Base-by-base conservation (phyloP, 2,113 vertebrate species). In the Gadus macrocephalus region DNA sequence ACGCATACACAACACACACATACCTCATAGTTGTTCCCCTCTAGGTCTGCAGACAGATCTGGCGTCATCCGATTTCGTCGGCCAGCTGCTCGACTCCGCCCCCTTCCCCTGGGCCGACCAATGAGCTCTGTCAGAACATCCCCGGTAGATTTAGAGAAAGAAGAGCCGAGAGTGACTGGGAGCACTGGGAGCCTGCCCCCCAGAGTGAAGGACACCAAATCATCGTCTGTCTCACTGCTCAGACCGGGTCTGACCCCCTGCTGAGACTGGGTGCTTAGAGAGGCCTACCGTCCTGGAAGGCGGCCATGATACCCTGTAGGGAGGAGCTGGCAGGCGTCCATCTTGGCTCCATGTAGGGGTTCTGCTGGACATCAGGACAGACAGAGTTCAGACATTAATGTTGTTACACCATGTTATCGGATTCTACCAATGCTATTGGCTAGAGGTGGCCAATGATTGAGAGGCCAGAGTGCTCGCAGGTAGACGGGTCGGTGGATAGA, bases 1-100 rank as follows among this genome's bases (percentile, higher is more conserved):
- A 49, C 42, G 14, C 42, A 49, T 9, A 49, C 7, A 14, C 42
- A 49, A 49, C 42, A 12, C 42, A 49, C 42, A 49, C 42, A 49
- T 9, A 49, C 42, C 89, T 93, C 92, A 27, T 93, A 93, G 77
- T 92, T 81, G 28, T 93, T 84, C 70, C 89, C 91, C 69, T 89
- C 78, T 25, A 71, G 72, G 53, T 79, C 67, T 5, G 87, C 86
- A 63, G 86, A 69, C 25, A 86, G 28, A n/a, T 73, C 17, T 0
- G 68, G 70, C 2, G 15, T 0, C 22, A 12, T 0, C 22, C 59
- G n/a, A 3, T 73, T 82, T 69, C 89, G 82, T 28, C 73, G 58
- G 0, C 82, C 67, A 68, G 70, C 55, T 12, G 64, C 11, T 5
- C 69, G 65, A 15, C 74, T 7, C 31, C 70, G 81, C 58, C 77